These are phyloP conservation scores for Tolmerus cingulatus DNA, from an alignment of 2,888 invertebrate species.

Conservation along the genomic window DNA sequence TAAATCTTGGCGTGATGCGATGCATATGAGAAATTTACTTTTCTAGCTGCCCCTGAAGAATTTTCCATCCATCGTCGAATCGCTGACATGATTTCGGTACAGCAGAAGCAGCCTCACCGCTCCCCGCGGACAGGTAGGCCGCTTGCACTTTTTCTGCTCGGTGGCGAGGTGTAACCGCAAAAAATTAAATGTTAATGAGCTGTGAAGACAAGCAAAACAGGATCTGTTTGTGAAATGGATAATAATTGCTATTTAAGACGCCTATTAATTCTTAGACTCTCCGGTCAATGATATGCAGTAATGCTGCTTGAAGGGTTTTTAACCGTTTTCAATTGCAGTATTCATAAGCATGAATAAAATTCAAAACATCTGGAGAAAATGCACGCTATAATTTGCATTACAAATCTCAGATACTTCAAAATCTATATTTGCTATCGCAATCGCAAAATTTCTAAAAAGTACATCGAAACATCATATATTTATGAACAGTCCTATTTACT, in stretches of 20 bases:
- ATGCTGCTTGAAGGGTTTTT: neutral
- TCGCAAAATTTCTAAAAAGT: too few species aligned
- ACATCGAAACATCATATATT: too few species aligned
- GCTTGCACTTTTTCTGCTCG: neutral
- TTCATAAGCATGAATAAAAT: neutral
- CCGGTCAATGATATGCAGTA: neutral
- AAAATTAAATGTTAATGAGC: conserved; percentile 16
- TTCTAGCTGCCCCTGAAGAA: neutral
- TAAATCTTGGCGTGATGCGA: conserved; percentile 30
- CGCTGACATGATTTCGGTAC: conserved; percentile 19
- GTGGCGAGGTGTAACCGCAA: neutral
- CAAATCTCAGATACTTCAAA: neutral
- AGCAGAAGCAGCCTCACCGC: neutral
- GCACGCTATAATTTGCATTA: neutral
- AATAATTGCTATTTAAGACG: neutral
- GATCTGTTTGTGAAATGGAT: neutral
- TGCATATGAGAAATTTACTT: conserved; percentile 38
- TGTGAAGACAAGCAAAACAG: conserved; percentile 1
- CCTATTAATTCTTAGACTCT: neutral
- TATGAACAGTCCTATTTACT: too few species aligned
- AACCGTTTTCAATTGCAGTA: neutral
- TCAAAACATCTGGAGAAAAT: neutral
- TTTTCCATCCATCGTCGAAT: neutral
- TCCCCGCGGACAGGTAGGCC: neutral
- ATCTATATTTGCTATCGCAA: too few species aligned